These are phyloP conservation scores for Chloropsis hardwickii DNA, from an alignment of 2,113 vertebrate genomes.

Conservation along the genomic window DNA sequence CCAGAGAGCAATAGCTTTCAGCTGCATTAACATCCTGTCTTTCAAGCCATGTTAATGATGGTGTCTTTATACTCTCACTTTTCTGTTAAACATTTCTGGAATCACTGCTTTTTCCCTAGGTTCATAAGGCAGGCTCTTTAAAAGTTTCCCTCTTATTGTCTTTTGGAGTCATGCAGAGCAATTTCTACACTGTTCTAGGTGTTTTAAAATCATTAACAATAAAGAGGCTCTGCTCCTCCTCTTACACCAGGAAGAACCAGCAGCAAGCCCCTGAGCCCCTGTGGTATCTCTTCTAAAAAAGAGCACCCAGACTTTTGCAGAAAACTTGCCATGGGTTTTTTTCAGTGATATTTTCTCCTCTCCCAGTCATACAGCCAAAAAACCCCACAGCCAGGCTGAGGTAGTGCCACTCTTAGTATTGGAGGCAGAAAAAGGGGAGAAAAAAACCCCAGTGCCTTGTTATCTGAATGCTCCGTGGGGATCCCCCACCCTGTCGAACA, in stretches of 20 bases:
- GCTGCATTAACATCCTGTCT: not conserved
- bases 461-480: not conserved
- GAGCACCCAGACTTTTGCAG: not conserved
- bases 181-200: not conserved
- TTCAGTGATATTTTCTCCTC: not conserved
- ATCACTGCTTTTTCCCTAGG: not conserved
- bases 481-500: not conserved
- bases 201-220: not conserved
- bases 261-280: not conserved
- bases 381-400: not conserved
- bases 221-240: not conserved
- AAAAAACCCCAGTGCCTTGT: not conserved
- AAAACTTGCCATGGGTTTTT: not conserved
- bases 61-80: conserved; percentile 32
- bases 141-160: not conserved
- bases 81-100: not conserved
- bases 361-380: not conserved
- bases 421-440: not conserved
- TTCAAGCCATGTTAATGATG: not conserved
- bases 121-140: not conserved
- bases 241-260: not conserved
- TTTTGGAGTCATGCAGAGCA: not conserved
- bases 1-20: not conserved
- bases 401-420: not conserved
- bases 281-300: not conserved